Conservation (phyloP, 2,797 vertebrate genomes). For the Lophius americanus region DNA sequence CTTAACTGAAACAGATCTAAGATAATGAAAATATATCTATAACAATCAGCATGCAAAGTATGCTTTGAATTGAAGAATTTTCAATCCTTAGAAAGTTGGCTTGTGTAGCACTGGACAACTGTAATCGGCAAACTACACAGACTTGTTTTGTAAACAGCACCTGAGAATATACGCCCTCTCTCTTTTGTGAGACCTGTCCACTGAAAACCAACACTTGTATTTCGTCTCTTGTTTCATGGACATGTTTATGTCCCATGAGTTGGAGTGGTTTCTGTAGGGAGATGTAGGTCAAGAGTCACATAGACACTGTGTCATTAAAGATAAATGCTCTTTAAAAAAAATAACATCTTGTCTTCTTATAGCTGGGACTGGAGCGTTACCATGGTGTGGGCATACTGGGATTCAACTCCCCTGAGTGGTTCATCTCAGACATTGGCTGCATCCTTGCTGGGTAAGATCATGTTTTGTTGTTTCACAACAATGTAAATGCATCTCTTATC, state of each 20-base stretch:
- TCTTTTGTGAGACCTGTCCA: slow-evolving; percentile 17
- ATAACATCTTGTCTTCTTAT: slow-evolving; percentile 7
- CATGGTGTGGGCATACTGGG: slow-evolving; percentile 84
- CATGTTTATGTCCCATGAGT: slow-evolving; percentile 6
- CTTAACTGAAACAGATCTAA: too few relatives aligned
- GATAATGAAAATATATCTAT: too few relatives aligned
- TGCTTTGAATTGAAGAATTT: too few relatives aligned
- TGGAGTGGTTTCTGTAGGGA: slow-evolving; percentile 12
- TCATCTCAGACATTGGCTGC: slow-evolving; percentile 80
- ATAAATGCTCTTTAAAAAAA: slow-evolving; percentile 18
- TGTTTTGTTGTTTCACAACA: background rate
- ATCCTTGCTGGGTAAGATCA: slow-evolving; percentile 82
- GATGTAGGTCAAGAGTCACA: slow-evolving; percentile 54
- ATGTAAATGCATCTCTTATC: background rate
- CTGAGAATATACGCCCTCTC: background rate
- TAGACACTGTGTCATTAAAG: slow-evolving; percentile 34
- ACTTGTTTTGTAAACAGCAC: slow-evolving; percentile 6
- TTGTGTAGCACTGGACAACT: too few relatives aligned
- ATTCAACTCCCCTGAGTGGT: slow-evolving; percentile 86
- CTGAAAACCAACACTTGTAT: slow-evolving; percentile 61
- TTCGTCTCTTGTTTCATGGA: slow-evolving; percentile 58
- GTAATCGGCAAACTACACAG: too few relatives aligned
- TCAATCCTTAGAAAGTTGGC: too few relatives aligned
- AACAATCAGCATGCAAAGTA: too few relatives aligned
- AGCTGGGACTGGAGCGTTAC: slow-evolving; percentile 83